Conservation (phyloP, 1,140 invertebrate genomes). For the Macrobrachium rosenbergii region DNA sequence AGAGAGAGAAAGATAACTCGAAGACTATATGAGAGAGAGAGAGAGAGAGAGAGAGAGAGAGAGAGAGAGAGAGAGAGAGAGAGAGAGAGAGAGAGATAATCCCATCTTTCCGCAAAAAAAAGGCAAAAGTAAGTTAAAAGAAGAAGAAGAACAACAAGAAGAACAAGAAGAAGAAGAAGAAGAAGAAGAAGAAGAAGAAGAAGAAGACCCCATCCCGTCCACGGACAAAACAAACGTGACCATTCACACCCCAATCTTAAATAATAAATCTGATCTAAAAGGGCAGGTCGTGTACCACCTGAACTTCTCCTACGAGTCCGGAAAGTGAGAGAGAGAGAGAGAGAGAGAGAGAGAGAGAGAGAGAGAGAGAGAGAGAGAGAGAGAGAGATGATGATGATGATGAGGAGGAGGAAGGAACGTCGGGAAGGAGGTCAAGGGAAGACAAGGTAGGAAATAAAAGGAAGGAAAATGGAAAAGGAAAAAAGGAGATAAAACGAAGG, state of each 20-base stretch:
- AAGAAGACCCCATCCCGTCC: no score
- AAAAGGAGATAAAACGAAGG: background rate
- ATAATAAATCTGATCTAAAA: no score
- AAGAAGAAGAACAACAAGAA: background rate
- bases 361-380: background rate
- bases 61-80: no score
- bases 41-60: no score
- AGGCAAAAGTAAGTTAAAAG: background rate
- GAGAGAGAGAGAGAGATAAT: no score
- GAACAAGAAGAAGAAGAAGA: background rate
- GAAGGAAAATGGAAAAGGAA: background rate
- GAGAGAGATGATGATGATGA: background rate
- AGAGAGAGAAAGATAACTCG: background rate
- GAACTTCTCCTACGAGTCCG: no score
- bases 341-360: slow-evolving; percentile 7
- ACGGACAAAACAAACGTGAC: no score
- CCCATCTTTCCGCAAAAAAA: background rate
- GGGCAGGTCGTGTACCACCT: no score
- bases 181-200: background rate
- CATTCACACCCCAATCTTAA: no score
- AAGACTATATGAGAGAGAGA: background rate
- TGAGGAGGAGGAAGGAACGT: no score
- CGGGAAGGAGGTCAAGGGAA: no score
- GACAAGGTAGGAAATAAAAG: no score
- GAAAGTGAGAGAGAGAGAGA: slow-evolving; percentile 30